Evolutionary conservation across 2,888 invertebrate genomes (phyloP).

Genomic region (Eupsilia transversa): DNA sequence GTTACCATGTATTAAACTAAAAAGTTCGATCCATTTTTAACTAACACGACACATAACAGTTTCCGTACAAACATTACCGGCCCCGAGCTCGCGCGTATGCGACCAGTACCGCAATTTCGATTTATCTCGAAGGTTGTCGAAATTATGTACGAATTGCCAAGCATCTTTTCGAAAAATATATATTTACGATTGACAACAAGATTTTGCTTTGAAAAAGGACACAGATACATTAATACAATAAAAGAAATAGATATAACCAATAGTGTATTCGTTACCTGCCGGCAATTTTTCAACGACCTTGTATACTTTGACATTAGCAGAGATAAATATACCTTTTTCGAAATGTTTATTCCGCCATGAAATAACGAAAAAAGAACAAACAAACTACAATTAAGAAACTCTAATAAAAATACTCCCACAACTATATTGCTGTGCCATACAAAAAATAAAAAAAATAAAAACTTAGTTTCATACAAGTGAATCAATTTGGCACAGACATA

Average conservation of each 20-base stretch:
- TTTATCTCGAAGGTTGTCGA: too few species aligned
- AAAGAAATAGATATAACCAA: background rate
- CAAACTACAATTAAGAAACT: conserved; percentile 13
- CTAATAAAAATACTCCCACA: conserved; percentile 7
- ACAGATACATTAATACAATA: background rate
- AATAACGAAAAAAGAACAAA: background rate
- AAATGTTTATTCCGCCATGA: background rate
- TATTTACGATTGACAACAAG: too few species aligned
- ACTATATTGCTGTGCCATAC: conserved; percentile 16
- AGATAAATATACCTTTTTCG: background rate
- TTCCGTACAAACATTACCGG: too few species aligned
- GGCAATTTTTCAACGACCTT: background rate
- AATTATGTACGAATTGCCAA: too few species aligned
- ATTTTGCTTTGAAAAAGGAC: too few species aligned
- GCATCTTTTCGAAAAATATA: too few species aligned
- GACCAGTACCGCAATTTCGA: too few species aligned
- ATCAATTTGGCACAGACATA: conserved; percentile 67
- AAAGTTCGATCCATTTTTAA: too few species aligned
- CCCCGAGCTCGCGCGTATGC: too few species aligned
- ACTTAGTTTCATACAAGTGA: conserved; percentile 44
- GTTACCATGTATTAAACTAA: too few species aligned
- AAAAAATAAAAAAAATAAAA: conserved; percentile 22
- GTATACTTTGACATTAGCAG: background rate
- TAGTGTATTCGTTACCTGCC: background rate
- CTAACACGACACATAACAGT: too few species aligned